Base-by-base conservation (phyloP, 2,888 invertebrate species). In the Drosophila formosana region DNA sequence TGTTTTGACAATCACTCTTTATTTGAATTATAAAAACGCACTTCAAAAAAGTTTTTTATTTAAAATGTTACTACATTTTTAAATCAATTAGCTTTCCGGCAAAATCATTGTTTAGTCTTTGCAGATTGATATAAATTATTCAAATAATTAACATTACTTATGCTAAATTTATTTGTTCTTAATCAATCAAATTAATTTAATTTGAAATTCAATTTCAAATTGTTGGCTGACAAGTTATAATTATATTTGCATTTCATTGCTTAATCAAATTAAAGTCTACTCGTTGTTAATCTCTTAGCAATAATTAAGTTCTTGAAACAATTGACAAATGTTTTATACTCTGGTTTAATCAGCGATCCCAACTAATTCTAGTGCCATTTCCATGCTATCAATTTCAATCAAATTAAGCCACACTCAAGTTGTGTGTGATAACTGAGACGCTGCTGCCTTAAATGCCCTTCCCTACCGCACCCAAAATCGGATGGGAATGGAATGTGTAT, bases 401-500 rank as follows among this genome's bases (percentile, higher is more conserved):
- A 32, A 34, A 45, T 34, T 9, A 45, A 45, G 47, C 41, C 53
- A 34, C 32, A 58, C 23, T 52, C 70, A 69, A 55, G 55, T 30
- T 53, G 28, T 9, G 8, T 45, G n/a, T 32, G 45, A 45, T 43
- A 45, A 45, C 45, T 25, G 9, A 56, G n/a, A 13, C 13, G n/a
- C 23, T 30, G 18, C 7, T 3, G 30, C 41, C 41, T 43, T 43
- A 34, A 46, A 13, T 57, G 23, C 26, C 52, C 30, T 32, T 50
- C 45, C 70, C 51, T 43, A 49, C 60, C 68, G 39, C 74, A 62
- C 75, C 69, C 75, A 64, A 75, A 75, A 5, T 45, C 25, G 55
- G 26, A 18, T 28, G 11, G 9, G 18, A 11, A 34, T 4, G 45
- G n/a, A 37, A 37, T 37, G 52, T 25, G 60, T 77, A 63, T 66